phyloP scores from a whole-genome alignment of 2,888 invertebrate genomes.

The Rugalucina vietnamica region DNA sequence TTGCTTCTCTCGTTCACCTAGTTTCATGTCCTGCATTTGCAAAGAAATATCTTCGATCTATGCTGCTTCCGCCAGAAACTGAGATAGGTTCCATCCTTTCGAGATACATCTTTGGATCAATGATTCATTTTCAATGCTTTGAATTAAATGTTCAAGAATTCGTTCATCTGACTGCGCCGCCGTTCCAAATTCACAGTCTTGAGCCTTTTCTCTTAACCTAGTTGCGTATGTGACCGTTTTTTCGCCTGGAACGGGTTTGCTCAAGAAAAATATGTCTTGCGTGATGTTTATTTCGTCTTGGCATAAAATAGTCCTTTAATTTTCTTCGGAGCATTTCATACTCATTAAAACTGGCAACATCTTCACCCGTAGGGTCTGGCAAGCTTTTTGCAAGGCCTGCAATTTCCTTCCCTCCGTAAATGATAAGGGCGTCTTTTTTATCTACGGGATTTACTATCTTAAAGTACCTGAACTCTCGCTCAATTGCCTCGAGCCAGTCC shows the following conservation, averaged over 20 bases:
- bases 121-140: constrained; percentile 1
- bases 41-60: constrained; percentile 1
- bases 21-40: constrained; percentile 2
- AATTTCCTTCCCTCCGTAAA: constrained; percentile 6
- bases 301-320: neutral
- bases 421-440: neutral
- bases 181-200: neutral
- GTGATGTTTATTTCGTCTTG: neutral
- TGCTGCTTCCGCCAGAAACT: constrained; percentile 7
- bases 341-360: neutral
- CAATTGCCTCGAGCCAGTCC: neutral
- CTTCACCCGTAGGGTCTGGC: neutral
- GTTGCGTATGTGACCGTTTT: neutral
- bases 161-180: constrained; percentile 1
- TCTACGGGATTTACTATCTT: neutral
- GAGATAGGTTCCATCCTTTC: neutral
- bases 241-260: constrained; percentile 1
- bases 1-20: neutral
- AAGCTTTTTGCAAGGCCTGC: neutral
- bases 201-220: neutral
- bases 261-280: neutral
- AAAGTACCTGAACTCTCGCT: no score
- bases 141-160: constrained; percentile 20
- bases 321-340: neutral
- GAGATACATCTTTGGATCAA: constrained; percentile 2